Evolutionary conservation across 1,140 invertebrate species (phyloP).

Genomic region (Anadara kagoshimensis): DNA sequence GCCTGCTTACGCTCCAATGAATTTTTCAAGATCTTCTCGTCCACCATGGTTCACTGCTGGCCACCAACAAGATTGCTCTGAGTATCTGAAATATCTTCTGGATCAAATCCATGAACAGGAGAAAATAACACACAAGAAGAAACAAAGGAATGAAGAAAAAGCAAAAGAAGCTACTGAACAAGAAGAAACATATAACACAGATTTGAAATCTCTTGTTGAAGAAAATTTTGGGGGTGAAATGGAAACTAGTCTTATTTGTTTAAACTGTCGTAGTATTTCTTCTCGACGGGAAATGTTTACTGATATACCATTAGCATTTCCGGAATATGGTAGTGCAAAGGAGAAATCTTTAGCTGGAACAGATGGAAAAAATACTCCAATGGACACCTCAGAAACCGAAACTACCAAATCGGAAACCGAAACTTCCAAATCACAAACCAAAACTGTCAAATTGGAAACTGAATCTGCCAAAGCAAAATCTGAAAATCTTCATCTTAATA

Average conservation of each 20-base stretch:
- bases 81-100: slow-evolving; percentile 86
- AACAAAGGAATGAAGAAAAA: slow-evolving; percentile 22
- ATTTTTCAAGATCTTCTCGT: slow-evolving; percentile 80
- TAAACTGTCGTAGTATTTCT: slow-evolving; percentile 81
- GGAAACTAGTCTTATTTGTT: slow-evolving; percentile 83
- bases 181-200: slow-evolving; percentile 10
- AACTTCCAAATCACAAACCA: background rate
- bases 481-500: slow-evolving; percentile 49
- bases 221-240: slow-evolving; percentile 84
- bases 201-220: slow-evolving; percentile 78
- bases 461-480: slow-evolving; percentile 23
- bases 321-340: slow-evolving; percentile 63
- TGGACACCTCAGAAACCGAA: background rate
- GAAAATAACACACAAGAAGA: slow-evolving; percentile 37
- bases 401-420: background rate
- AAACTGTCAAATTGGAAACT: slow-evolving; percentile 1
- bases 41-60: slow-evolving; percentile 85
- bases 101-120: slow-evolving; percentile 84
- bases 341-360: slow-evolving; percentile 51
- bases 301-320: slow-evolving; percentile 88
- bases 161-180: slow-evolving; percentile 22
- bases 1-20: slow-evolving; percentile 79
- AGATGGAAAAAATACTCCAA: background rate
- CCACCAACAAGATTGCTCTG: slow-evolving; percentile 90
- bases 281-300: slow-evolving; percentile 84